Base-by-base conservation (phyloP, 2,113 vertebrate genomes). In the Plecturocebus donacophilus region DNA sequence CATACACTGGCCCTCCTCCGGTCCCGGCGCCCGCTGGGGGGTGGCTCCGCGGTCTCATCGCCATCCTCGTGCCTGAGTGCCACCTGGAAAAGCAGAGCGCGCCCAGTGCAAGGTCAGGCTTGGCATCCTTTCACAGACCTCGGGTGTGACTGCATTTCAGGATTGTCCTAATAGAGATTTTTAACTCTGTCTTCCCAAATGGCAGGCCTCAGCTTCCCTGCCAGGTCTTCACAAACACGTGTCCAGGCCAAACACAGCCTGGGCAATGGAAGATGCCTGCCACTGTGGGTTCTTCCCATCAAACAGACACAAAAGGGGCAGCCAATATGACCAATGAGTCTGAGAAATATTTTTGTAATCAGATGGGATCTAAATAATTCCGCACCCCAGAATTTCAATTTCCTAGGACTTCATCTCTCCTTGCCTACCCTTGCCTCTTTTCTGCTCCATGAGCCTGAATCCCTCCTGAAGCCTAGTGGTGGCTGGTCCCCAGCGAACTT, bases 51-150 rank as follows among this genome's bases (percentile, higher is more conserved):
- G 0, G 98, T 99, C 75, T 99, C 99, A 0, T 99, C 99, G 0
- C 99, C 99, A 0, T 99, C 99, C 87, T 99, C 99, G 0, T 99
- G 99, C 54, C 99, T 99, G 73, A 99, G 98, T 0, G 98, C 99
- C 98, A 98, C 95, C 99, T 99, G 98, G 32, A 96, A 97, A 97
- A 94, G 76, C 54, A 97, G 73, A 96, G 64, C 7, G 7, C 0
- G 2, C 30, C 66, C 84, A 93, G 38, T 8, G 70, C 13, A 14
- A 85, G 66, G 38, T 90, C 64, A 94, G 84, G 42, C 17, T 4
- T 16, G 27, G 75, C 21, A 70, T 23, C 75, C 42, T 87, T 56
- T 47, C 58, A 2, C 0, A 32, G 61, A 12, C 42, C 21, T 21
- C 2, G 45, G 79, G 14, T n/a, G 54, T n/a, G 19, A 32, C 68